Base-by-base conservation (phyloP, 2,113 vertebrate genomes). In the Colinus virginianus region DNA sequence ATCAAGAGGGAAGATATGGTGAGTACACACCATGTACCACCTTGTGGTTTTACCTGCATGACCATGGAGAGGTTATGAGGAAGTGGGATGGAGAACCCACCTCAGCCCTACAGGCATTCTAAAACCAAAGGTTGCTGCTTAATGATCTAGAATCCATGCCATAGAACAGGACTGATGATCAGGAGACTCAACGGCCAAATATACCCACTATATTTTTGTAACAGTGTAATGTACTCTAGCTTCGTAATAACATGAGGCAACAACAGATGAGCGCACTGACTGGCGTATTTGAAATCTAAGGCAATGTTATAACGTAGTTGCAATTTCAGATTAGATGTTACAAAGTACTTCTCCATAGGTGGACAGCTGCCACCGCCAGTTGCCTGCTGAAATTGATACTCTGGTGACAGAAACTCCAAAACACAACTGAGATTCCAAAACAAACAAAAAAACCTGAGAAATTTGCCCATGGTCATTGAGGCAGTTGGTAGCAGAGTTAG, bases 141-240 rank as follows among this genome's bases (percentile, higher is more conserved):
- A 22, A 19, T 64, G 26, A 32, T 40, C 16, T 43, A 30, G 18
- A 59, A 53, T 78, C 80, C 88, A 28, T 71, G 15, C 34, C 64
- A 5, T 14, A 45, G 76, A 75, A 66, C 68, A 86, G 64, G 48
- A 51, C 51, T 78, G 48, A 90, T 42, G 80, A 87, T 85, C 62
- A 93, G 85, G 76, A 94, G 74, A 45, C 84, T 87, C 74, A 58
- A 90, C 64, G 62, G 42, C 80, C 86, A 56, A 89, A 71, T 62
- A 72, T 68, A 38, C 40, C n/a, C 62, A 17, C 8, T 22, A 20
- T 32, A 74, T 93, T 94, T 91, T 22, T 49, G 51, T 23, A 46
- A 69, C 26, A 17, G 32, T 51, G 38, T 59, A 75, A 70, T 80
- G 51, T 75, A 51, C 83, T 95, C 92, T 58, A 86, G 62, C 40